Evolutionary conservation across 2,113 vertebrate species (phyloP), one percentile per base, ranked within the genome.

Genomic region (Corythornis vintsioides): DNA sequence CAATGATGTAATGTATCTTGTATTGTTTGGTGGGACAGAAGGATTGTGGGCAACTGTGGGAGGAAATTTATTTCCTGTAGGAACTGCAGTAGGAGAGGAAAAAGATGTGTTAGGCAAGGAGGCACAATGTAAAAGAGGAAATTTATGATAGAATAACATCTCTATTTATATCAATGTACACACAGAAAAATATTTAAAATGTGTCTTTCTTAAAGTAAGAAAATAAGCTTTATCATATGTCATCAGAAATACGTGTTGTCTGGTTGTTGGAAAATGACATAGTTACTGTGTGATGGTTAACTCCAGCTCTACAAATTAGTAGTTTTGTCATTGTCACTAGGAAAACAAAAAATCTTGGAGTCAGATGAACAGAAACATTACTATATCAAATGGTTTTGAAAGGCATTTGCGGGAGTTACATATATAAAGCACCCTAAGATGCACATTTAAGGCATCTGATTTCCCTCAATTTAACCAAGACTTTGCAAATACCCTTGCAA

Each of bases 21-120:
- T 59, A 94, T 90, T 96, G 93, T 95, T 93, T 81, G 52, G 29
- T 95, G 85, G 80, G 90, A 96, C 97, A 98, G 97, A 97, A 97
- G 97, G 97, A 93, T 38, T 82, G 97, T 97, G 94, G 97, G 97
- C 59, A 75, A 95, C 71, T 40, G 95, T 79, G 60, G 97, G 97
- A 95, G 91, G 94, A 96, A 92, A 94, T 72, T 91, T 69, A 25
- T 94, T 96, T 96, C 97, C 96, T 96, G 35, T 90, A 88, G 94
- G 82, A 97, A 96, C 82, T 26, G 66, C 71, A 80, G 89, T 94
- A 96, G 94, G 92, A 95, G 93, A 96, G 60, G 74, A 78, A 94
- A 93, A 96, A 93, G 79, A 97, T 81, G 69, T 94, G 90, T 83
- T 95, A 96, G 67, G 33, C 29, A 76, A 96, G 71, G 56, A 96